Base-by-base conservation (phyloP, 92 coral and sea anemone species). In the Zoanthus gigantus region DNA sequence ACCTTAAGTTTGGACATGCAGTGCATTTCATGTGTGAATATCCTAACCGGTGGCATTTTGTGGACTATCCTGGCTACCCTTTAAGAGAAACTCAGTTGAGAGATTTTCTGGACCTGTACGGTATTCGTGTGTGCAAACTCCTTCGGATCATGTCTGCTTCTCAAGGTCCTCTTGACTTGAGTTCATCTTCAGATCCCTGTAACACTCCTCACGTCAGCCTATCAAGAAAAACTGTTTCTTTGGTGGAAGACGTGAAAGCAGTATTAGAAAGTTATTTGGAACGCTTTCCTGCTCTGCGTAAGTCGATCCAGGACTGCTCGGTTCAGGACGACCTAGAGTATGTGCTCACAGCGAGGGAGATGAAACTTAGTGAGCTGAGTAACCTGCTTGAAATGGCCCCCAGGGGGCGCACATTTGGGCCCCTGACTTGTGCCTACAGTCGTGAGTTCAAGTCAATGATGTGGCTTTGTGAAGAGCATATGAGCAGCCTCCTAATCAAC, bases 1-100 rank as follows among this genome's bases (percentile, higher is more conserved):
- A 92, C 69, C 90, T 95, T 18, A 81, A 86, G 50, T 95, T 93
- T 54, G 98, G 98, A 79, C 91, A 91, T 63, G 95, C 98, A 0
- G 98, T 93, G 34, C 94, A 95, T 86, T 95, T 95, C 71, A 83
- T 95, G 63, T 95, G 98, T 78, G 98, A 95, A 86, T 95, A 96
- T 84, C 98, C 98, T 50, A 95, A 95, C 71, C 92, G 91, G 48
- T 95, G 98, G 98, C 98, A 95, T 48, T 77, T 95, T 65, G 83
- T 94, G 12, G 90, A 91, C 16, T 90, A 77, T 29, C 96, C 98
- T 63, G 98, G 98, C 11, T 95, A 91, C 89, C 85, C 85, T 47
- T 67, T 81, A 50, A 94, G 98, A 74, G 88, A 93, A 7, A 87
- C 89, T 47, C 77, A 89, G 65, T 87, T 90, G 65, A 82, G 89